phyloP scores from a whole-genome alignment of 2,888 invertebrate species.

The Erannis defoliaria region DNA sequence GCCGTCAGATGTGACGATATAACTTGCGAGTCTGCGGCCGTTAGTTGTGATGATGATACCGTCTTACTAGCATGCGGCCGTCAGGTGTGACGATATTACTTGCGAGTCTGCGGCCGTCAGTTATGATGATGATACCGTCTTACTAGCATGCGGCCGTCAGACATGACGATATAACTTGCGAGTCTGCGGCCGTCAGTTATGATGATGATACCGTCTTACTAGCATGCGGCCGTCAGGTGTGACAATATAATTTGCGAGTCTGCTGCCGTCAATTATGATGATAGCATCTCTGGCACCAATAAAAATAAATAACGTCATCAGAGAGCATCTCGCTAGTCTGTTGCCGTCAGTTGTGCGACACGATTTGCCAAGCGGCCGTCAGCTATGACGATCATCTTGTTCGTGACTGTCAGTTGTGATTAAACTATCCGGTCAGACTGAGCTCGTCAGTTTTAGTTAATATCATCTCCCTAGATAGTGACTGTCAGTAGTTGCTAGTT shows the following conservation, averaged over 20 bases:
- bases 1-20: slow-evolving; percentile 88
- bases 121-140: background rate
- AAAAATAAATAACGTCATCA: background rate
- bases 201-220: background rate
- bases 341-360: background rate
- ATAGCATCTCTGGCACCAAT: background rate
- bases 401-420: background rate
- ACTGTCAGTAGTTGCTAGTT: background rate
- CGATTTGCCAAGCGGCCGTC: background rate
- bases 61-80: background rate
- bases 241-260: background rate
- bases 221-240: background rate
- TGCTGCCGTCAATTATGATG: background rate
- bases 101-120: background rate
- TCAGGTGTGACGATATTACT: background rate
- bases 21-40: background rate
- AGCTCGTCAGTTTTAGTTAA: no score
- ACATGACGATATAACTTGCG: background rate
- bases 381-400: no score
- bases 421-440: background rate
- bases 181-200: background rate
- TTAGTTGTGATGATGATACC: slow-evolving; percentile 4
- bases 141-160: background rate
- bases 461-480: background rate
- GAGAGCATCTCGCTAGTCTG: background rate